Evolutionary conservation across 2,113 vertebrate species (phyloP).

Genomic region (Myotis davidii): DNA sequence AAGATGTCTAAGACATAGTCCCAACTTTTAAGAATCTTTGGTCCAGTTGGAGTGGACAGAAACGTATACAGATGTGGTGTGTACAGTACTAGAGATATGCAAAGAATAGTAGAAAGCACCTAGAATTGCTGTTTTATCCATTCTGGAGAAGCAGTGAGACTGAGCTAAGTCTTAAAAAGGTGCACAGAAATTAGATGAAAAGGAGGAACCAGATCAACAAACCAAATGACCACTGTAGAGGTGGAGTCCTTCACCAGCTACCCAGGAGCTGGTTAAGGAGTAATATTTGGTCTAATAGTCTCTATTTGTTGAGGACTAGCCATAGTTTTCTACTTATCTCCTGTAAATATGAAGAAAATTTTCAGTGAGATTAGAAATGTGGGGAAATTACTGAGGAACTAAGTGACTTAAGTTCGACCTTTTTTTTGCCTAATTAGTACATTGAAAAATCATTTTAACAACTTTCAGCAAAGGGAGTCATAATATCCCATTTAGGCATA

Average conservation of each 20-base stretch:
- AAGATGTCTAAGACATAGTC: not conserved
- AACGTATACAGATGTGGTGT: not conserved
- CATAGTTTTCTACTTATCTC: not conserved
- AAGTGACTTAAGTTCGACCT: not conserved
- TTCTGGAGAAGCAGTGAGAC: not conserved
- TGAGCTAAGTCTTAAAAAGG: not conserved
- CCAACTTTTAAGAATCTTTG: not conserved
- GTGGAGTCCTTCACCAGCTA: not conserved
- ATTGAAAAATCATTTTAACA: slow-evolving; percentile 11
- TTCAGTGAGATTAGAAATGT: not conserved
- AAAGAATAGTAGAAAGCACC: not conserved
- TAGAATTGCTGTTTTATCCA: not conserved
- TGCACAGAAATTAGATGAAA: not conserved
- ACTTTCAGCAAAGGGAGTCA: not conserved
- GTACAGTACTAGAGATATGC: not conserved
- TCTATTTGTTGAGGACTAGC: not conserved
- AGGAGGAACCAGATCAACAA: not conserved
- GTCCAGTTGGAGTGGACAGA: not conserved
- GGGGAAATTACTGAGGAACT: not conserved
- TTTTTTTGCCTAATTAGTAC: slow-evolving; percentile 6
- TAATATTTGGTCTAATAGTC: not conserved
- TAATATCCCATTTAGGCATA: not conserved
- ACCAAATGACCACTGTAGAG: too few relatives aligned
- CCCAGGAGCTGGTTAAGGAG: not conserved
- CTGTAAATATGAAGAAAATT: not conserved